Conservation (phyloP, 2,797 vertebrate genomes). For the Oreochromis mossambicus region DNA sequence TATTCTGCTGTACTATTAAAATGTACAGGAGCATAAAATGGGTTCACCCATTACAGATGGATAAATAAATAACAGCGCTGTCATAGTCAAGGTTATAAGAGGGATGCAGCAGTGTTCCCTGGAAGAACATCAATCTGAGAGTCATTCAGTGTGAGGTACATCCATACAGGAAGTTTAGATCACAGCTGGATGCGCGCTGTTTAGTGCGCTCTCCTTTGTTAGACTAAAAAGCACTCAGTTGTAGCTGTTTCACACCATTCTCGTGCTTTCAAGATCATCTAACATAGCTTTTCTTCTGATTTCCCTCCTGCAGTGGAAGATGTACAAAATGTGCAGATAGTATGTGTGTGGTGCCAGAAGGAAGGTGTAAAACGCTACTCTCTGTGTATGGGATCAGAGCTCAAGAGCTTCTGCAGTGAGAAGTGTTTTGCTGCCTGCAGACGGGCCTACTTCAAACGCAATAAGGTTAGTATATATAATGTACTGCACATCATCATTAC, state of each 20-base stretch:
- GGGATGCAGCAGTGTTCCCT: not conserved
- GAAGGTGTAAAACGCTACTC: slow-evolving; percentile 97
- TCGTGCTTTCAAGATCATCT: not conserved
- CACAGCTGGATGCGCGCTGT: not conserved
- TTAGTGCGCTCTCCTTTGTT: not conserved
- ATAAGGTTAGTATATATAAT: slow-evolving; percentile 83
- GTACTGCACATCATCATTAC: not conserved
- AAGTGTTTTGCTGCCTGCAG: slow-evolving; percentile 98
- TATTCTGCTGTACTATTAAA: not conserved
- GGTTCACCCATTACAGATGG: not conserved
- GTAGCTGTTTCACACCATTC: not conserved
- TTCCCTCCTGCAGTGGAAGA: slow-evolving; percentile 85
- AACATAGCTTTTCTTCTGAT: not conserved
- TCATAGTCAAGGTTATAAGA: not conserved
- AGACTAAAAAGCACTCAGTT: not conserved
- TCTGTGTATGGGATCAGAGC: slow-evolving; percentile 95
- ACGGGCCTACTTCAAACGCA: slow-evolving; percentile 98
- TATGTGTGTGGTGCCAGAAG: slow-evolving; percentile 99
- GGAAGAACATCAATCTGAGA: not conserved
- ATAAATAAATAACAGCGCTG: not conserved
- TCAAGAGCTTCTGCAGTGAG: slow-evolving; percentile 99
- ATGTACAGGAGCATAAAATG: not conserved
- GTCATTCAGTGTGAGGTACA: not conserved
- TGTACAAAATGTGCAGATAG: slow-evolving; percentile 94
- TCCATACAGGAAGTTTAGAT: not conserved